Percentiles rank a stretch among this genome's conserved stretches.
Evolutionary conservation across 2,113 vertebrate genomes (phyloP).

Genomic region (Tragelaphus scriptus): DNA sequence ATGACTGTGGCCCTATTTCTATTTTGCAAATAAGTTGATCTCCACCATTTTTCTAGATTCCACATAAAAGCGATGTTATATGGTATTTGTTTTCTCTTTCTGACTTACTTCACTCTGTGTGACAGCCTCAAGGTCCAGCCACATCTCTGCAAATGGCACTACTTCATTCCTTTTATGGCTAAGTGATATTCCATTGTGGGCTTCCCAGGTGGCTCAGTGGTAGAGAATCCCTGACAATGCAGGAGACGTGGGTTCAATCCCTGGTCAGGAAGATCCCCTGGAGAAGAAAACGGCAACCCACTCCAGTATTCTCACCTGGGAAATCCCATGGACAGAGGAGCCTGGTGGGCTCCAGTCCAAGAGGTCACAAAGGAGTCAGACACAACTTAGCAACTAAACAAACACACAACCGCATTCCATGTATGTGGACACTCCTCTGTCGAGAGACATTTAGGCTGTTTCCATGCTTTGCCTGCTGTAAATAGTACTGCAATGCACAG

Average conservation of each 20-base stretch:
- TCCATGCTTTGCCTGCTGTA: not conserved
- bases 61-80: not conserved
- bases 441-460: not conserved
- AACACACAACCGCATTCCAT: fast-evolving
- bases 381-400: not conserved
- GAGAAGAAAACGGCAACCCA: not conserved
- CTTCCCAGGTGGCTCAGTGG: not conserved
- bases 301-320: not conserved
- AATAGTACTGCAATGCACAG: not conserved
- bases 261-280: not conserved
- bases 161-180: not conserved
- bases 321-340: not conserved
- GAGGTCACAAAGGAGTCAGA: not conserved
- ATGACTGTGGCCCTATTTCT: not conserved
- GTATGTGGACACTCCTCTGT: not conserved
- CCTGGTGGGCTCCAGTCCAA: not conserved
- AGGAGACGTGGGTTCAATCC: not conserved
- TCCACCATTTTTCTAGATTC: not conserved
- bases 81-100: not conserved
- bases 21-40: not conserved
- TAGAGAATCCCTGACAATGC: not conserved
- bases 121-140: not conserved
- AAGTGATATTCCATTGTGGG: fast-evolving
- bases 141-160: not conserved
- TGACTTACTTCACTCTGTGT: not conserved